Percentiles rank a stretch among this genome's conserved stretches.
Evolutionary conservation across 2,797 vertebrate genomes (phyloP).

Genomic region (Pipistrellus kuhlii): DNA sequence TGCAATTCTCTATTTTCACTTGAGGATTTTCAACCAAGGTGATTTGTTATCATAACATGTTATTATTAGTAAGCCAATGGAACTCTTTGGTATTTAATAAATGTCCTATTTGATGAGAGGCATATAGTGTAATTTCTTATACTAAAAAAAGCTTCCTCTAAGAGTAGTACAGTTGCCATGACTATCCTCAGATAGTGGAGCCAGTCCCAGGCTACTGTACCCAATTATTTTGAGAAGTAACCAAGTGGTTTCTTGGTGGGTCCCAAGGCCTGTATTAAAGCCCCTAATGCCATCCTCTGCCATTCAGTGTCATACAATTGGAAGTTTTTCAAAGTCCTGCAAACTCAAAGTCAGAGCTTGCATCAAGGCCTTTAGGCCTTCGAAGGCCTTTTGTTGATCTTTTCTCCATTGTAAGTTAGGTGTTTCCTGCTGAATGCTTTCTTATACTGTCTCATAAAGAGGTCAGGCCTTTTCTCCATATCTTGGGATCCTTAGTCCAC

Average conservation of each 20-base stretch:
- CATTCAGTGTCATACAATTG: not conserved
- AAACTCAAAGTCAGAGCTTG: not conserved
- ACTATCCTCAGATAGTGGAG: not conserved
- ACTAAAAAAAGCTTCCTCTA: not conserved
- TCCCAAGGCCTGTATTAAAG: not conserved
- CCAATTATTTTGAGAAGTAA: not conserved
- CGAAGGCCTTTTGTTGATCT: not conserved
- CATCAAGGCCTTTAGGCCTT: not conserved
- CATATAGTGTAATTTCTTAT: not conserved
- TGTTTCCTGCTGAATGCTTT: not conserved
- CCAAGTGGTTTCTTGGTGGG: not conserved
- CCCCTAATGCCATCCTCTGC: not conserved
- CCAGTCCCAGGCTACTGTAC: not conserved
- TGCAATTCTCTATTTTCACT: not conserved
- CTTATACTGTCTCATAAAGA: not conserved
- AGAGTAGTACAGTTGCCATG: not conserved
- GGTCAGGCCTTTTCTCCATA: not conserved
- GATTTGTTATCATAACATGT: not conserved
- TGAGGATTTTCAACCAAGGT: not conserved
- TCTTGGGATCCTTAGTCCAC: not conserved
- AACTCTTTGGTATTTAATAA: not conserved
- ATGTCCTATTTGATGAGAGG: not conserved
- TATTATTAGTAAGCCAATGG: not conserved
- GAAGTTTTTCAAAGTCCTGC: not conserved
- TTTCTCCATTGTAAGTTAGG: not conserved